A percentile compares a stretch with the other conserved stretches of the same genome.
Conservation (phyloP, 2,888 invertebrate genomes). For the Epinotia ramella region DNA sequence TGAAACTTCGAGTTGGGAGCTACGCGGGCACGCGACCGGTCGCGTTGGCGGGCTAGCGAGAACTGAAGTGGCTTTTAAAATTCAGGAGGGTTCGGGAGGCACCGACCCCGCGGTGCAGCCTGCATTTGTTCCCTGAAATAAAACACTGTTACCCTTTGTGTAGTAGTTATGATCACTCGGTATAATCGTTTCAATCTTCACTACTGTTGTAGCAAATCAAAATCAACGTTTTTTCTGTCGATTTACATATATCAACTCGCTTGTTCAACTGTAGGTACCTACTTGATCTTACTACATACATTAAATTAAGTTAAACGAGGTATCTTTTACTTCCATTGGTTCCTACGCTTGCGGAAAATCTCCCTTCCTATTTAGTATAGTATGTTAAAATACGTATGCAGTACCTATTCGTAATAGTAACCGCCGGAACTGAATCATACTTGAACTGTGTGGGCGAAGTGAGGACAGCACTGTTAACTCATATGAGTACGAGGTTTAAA, state of each 20-base stretch:
- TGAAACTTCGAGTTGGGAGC: conserved; percentile 54
- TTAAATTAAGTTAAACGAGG: too few species aligned
- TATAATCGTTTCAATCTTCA: conserved; percentile 54
- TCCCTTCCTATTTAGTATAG: too few species aligned
- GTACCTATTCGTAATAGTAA: background rate
- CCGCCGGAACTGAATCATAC: background rate
- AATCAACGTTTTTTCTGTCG: background rate
- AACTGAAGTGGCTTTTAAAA: conserved; percentile 64
- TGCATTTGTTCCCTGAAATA: conserved; percentile 61
- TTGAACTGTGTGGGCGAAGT: background rate
- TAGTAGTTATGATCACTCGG: conserved; percentile 61
- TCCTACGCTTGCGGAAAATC: too few species aligned
- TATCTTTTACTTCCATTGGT: too few species aligned
- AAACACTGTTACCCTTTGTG: conserved; percentile 60
- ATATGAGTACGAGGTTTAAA: background rate
- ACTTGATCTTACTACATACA: too few species aligned
- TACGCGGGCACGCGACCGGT: conserved; percentile 52
- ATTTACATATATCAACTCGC: too few species aligned
- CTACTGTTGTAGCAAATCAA: conserved; percentile 49
- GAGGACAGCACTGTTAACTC: background rate
- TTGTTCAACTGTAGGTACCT: too few species aligned
- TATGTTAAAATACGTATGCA: background rate
- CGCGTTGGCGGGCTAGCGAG: conserved; percentile 54
- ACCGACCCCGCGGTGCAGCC: conserved; percentile 55
- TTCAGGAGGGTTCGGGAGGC: conserved; percentile 54